Evolutionary conservation across 2,888 invertebrate genomes (phyloP).

Genomic region (Spilarctia lutea): DNA sequence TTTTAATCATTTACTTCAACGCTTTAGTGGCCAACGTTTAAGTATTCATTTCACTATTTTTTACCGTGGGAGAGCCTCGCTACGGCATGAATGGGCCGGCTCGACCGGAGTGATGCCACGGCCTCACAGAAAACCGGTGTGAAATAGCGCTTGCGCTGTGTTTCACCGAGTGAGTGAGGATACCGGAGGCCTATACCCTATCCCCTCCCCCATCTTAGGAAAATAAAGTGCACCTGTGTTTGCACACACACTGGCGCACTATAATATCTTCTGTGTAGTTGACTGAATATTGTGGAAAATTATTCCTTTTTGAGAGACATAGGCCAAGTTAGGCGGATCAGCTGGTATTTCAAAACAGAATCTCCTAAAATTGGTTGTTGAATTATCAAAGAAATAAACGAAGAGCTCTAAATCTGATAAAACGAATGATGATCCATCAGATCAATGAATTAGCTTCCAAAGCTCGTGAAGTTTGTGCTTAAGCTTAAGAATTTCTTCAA

Average conservation of each 20-base stretch:
- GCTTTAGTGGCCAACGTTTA: neutral
- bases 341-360: neutral
- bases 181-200: too few species aligned
- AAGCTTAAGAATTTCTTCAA: conserved; percentile 4
- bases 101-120: too few species aligned
- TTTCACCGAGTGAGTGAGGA: too few species aligned
- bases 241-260: too few species aligned
- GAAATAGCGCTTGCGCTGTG: too few species aligned
- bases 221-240: too few species aligned
- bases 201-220: too few species aligned
- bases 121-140: too few species aligned
- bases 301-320: neutral
- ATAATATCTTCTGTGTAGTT: neutral
- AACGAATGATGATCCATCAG: conserved; percentile 5
- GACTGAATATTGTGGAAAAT: neutral
- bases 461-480: neutral
- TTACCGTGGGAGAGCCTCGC: too few species aligned
- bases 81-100: too few species aligned
- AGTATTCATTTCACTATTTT: too few species aligned
- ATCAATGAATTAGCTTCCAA: conserved; percentile 5
- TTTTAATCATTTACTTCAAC: neutral
- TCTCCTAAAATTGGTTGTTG: neutral
- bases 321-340: too few species aligned
- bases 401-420: neutral
- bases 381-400: neutral